A percentile compares a stretch with the other conserved stretches of the same genome.
Conservation (phyloP, 2,797 vertebrate genomes). For the Peromyscus attwateri region DNA sequence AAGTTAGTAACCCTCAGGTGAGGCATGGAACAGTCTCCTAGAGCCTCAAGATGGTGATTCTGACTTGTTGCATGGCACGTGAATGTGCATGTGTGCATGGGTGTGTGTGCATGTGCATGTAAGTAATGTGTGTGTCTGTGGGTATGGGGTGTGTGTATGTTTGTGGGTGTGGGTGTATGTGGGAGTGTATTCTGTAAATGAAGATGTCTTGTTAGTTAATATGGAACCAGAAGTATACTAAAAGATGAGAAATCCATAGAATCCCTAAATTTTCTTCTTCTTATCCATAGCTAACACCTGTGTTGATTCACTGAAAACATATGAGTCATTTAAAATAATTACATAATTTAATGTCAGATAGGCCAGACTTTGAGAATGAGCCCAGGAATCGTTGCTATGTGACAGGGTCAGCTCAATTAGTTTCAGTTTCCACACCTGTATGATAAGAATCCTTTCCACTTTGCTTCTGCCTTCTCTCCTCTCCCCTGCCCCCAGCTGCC, state of each 20-base stretch:
- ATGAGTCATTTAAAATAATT: neutral
- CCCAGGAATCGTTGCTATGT: neutral
- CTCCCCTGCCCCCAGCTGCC: neutral
- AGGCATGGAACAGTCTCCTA: neutral
- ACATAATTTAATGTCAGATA: neutral
- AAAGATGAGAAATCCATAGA: neutral
- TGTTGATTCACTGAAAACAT: neutral
- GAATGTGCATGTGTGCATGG: neutral
- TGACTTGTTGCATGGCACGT: neutral
- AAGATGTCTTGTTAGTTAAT: neutral
- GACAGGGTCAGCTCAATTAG: neutral
- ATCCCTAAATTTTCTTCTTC: slow-evolving; percentile 1
- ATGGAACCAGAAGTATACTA: neutral
- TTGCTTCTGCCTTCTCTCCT: neutral
- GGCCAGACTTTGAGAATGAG: neutral
- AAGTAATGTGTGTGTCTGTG: too few relatives aligned
- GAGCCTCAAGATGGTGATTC: neutral
- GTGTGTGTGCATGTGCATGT: too few relatives aligned
- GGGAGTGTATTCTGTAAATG: neutral
- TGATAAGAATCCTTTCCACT: neutral
- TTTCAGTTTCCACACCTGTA: neutral
- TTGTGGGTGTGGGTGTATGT: neutral
- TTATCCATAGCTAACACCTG: neutral
- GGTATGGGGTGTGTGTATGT: neutral
- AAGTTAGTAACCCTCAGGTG: neutral